Evolutionary conservation across 1,140 invertebrate genomes (phyloP).

Genomic region (Popillia japonica): DNA sequence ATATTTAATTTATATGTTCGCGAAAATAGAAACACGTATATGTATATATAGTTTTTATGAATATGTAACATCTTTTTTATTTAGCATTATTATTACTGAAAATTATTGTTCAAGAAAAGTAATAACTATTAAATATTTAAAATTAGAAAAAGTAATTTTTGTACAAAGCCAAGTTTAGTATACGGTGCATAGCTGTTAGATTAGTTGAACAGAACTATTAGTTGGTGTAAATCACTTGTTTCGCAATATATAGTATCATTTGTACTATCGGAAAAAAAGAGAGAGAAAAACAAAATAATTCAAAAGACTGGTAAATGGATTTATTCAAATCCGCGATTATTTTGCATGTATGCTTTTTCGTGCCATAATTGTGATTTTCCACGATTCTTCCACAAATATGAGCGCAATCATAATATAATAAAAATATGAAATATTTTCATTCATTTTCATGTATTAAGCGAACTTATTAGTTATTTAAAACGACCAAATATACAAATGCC

Average conservation of each 20-base stretch:
- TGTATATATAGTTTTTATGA: conserved; percentile 40
- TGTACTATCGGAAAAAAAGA: conserved; percentile 40
- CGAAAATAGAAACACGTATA: conserved; percentile 35
- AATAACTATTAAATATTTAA: conserved; percentile 25
- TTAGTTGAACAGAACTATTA: conserved; percentile 37
- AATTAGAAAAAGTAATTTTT: conserved; percentile 43
- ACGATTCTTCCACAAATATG: conserved; percentile 31
- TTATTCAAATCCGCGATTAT: conserved; percentile 39
- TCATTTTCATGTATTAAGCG: neutral
- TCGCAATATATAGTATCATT: conserved; percentile 47
- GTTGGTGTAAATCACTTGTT: conserved; percentile 51
- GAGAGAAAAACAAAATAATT: conserved; percentile 33
- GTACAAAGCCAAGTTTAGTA: conserved; percentile 55
- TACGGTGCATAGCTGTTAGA: conserved; percentile 47
- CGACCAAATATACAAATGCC: neutral
- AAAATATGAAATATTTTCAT: neutral
- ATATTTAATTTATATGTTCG: conserved; percentile 28
- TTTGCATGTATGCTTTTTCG: conserved; percentile 42
- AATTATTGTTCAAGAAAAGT: conserved; percentile 30
- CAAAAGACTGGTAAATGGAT: conserved; percentile 48
- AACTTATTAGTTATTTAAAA: conserved; percentile 21
- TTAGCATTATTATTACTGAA: conserved; percentile 33
- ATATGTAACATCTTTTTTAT: conserved; percentile 27
- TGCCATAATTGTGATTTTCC: conserved; percentile 41
- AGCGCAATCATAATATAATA: conserved; percentile 22